Base-by-base conservation (phyloP, 2,113 vertebrate genomes). In the Corythoichthys haematopterus region DNA sequence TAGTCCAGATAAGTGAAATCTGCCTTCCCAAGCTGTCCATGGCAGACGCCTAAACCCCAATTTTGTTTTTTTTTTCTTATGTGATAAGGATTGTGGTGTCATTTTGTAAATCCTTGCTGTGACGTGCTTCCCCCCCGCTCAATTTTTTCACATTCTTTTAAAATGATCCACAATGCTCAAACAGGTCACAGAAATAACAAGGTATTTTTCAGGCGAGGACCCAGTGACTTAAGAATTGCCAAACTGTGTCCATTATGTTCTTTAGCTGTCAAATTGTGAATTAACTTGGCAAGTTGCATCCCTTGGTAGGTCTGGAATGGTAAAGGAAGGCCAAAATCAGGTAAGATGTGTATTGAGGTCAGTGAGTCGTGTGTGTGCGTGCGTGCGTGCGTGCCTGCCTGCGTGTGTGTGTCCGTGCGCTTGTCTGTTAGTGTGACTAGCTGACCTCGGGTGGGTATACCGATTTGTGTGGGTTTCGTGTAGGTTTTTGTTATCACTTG, bases 291-390 rank as follows among this genome's bases (percentile, higher is more conserved):
- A 80, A 67, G 71, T 57, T 64, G 65, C 68, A 66, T 66, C 58
- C 13, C 46, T 74, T 75, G 74, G 78, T 80, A 75, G 82, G 78
- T 84, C 59, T 75, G 78, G 74, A 79, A 71, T 65, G 75, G 70
- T 85, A 72, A 75, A 85, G 80, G 90, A 88, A 69, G 83, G 80
- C 86, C 86, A 78, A 84, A 82, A 87, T 76, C 88, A 91, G 90
- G 90, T 91, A 91, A 90, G 89, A 73, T 62, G n/a, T 79, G 80
- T 77, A 79, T 59, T 58, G 79, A 77, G 85, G 82, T 84, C 75
- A 64, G 72, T 28, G 47, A 1, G 47, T 0, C 2, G 74, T 16
- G 74, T 20, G 36, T 37, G 71, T 28, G 64, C 7, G 65, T 38
- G 72, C 12, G 43, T 13, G 55, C 38, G 48, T 40, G 68, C 33